Conservation (phyloP, 2,888 invertebrate genomes). For the Nomada flava region DNA sequence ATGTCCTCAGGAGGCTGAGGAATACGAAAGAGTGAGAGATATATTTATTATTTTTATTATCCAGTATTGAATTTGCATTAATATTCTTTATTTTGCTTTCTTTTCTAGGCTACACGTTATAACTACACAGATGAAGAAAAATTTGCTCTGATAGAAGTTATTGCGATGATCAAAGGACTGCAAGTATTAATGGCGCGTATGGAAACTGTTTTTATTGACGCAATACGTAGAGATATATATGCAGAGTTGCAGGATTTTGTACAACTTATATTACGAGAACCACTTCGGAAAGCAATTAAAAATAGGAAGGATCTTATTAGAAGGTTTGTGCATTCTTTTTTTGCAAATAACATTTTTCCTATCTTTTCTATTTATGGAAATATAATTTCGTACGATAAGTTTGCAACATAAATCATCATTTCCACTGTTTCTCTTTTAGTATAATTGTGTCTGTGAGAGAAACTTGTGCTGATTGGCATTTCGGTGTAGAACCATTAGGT, state of each 20-base stretch:
- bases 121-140: slow-evolving; percentile 99
- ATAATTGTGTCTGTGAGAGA: slow-evolving; percentile 98
- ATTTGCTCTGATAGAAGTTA: slow-evolving; percentile 98
- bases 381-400: slow-evolving; percentile 3
- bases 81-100: background rate
- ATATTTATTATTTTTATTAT: slow-evolving; percentile 36
- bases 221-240: slow-evolving; percentile 96
- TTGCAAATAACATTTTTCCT: background rate
- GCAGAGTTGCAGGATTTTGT: slow-evolving; percentile 99
- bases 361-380: background rate
- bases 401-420: slow-evolving; percentile 6
- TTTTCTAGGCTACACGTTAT: slow-evolving; percentile 94
- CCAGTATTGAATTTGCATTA: background rate
- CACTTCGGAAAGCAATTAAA: slow-evolving; percentile 97
- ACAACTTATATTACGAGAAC: slow-evolving; percentile 94
- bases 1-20: slow-evolving; percentile 98
- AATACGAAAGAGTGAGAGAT: slow-evolving; percentile 94
- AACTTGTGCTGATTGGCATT: slow-evolving; percentile 98
- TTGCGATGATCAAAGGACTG: slow-evolving; percentile 99
- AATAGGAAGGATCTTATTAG: slow-evolving; percentile 98
- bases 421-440: slow-evolving; percentile 85
- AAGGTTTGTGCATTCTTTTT: slow-evolving; percentile 84
- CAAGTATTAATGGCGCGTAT: slow-evolving; percentile 98
- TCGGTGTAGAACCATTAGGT: slow-evolving; percentile 95
- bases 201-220: slow-evolving; percentile 98